phyloP scores from a whole-genome alignment of 2,888 invertebrate genomes.

The Zeuzera pyrina region DNA sequence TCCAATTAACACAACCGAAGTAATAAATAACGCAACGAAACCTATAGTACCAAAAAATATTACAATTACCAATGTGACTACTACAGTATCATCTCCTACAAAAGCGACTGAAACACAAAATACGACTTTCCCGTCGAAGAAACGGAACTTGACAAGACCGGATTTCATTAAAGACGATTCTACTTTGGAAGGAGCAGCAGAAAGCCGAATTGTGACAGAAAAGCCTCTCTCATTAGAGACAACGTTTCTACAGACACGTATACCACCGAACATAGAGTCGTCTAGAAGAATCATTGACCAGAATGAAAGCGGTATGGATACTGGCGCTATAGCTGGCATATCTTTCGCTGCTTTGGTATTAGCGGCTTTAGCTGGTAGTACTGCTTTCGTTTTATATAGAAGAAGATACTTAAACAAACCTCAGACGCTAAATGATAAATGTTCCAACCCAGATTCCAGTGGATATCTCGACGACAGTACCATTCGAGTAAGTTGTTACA shows the following conservation, averaged over 20 bases:
- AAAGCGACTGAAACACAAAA: slow-evolving; percentile 45
- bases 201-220: slow-evolving; percentile 58
- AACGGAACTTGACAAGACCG: slow-evolving; percentile 45
- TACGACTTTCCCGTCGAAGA: slow-evolving; percentile 39
- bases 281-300: slow-evolving; percentile 52
- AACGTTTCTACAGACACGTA: slow-evolving; percentile 51
- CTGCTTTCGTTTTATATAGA: slow-evolving; percentile 79
- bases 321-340: slow-evolving; percentile 78
- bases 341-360: slow-evolving; percentile 78
- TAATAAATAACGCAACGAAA: slow-evolving; percentile 23
- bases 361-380: slow-evolving; percentile 76
- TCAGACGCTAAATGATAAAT: slow-evolving; percentile 85
- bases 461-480: slow-evolving; percentile 91
- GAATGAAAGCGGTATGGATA: slow-evolving; percentile 57
- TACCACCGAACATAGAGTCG: slow-evolving; percentile 56
- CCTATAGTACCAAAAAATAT: slow-evolving; percentile 15
- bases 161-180: slow-evolving; percentile 49
- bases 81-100: slow-evolving; percentile 15
- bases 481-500: slow-evolving; percentile 78
- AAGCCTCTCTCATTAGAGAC: slow-evolving; percentile 61
- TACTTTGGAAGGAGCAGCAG: slow-evolving; percentile 36
- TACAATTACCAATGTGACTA: slow-evolving; percentile 27
- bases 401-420: slow-evolving; percentile 85
- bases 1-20: slow-evolving; percentile 30
- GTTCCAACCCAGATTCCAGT: slow-evolving; percentile 89